Conservation (phyloP, 2,797 vertebrate species). For the Protosalanx chinensis region DNA sequence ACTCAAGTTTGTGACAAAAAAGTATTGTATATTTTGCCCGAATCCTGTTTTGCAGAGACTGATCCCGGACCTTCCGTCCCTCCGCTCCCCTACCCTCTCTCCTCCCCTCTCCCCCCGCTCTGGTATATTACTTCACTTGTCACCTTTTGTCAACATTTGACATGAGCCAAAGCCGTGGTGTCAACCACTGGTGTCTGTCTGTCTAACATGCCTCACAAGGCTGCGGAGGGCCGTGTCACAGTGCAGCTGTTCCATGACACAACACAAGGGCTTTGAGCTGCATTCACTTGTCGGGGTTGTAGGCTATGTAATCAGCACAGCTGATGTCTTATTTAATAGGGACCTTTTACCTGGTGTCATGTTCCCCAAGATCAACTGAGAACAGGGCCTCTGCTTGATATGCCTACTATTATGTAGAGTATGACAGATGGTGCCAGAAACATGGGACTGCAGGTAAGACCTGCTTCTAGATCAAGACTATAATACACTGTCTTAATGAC, state of each 20-base stretch:
- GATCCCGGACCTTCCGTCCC: neutral
- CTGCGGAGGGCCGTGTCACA: constrained; percentile 9
- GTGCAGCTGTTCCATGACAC: neutral
- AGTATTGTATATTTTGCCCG: too few relatives aligned
- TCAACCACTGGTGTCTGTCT: neutral
- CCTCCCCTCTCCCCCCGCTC: neutral
- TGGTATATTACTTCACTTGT: neutral
- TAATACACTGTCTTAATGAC: too few relatives aligned
- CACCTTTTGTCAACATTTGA: constrained; percentile 17
- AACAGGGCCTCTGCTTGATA: neutral
- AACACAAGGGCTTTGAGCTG: neutral
- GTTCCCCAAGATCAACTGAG: neutral
- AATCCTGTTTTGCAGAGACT: neutral
- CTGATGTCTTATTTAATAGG: neutral
- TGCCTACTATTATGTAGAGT: neutral
- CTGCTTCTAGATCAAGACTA: too few relatives aligned
- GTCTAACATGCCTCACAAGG: constrained; percentile 6
- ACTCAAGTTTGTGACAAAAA: neutral
- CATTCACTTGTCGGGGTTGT: neutral
- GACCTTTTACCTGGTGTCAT: neutral
- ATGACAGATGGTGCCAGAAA: neutral
- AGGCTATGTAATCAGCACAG: neutral
- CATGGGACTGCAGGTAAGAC: too few relatives aligned
- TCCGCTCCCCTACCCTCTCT: too few relatives aligned
- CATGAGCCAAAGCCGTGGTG: neutral